Evolutionary conservation across 2,797 vertebrate species (phyloP).

Genomic region (Micropoecilia bifurca): DNA sequence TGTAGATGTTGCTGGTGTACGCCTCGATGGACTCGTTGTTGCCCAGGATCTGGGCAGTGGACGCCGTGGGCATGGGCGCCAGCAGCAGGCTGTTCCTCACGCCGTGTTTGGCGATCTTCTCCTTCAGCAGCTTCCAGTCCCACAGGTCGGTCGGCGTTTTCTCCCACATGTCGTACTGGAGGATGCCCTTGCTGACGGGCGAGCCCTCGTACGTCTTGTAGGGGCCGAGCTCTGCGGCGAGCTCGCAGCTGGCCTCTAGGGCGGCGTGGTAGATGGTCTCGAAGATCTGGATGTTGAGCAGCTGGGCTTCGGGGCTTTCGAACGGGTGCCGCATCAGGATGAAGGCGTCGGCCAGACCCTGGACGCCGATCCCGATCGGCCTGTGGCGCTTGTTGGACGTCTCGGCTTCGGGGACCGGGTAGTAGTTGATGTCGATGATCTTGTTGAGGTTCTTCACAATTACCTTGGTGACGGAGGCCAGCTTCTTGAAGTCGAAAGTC

Average conservation of each 20-base stretch:
- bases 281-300: slow-evolving; percentile 94
- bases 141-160: slow-evolving; percentile 89
- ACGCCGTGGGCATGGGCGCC: slow-evolving; percentile 97
- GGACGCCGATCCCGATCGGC: slow-evolving; percentile 96
- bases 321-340: slow-evolving; percentile 96
- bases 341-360: slow-evolving; percentile 95
- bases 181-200: slow-evolving; percentile 92
- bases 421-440: slow-evolving; percentile 97
- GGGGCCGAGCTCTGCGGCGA: slow-evolving; percentile 85
- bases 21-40: slow-evolving; percentile 98
- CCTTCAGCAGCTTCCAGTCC: slow-evolving; percentile 92
- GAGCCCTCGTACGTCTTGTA: slow-evolving; percentile 92
- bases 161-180: slow-evolving; percentile 98
- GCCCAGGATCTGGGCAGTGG: slow-evolving; percentile 97
- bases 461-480: slow-evolving; percentile 91
- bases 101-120: slow-evolving; percentile 92
- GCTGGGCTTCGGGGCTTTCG: slow-evolving; percentile 91
- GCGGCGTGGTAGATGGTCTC: slow-evolving; percentile 96
- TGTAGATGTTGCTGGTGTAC: slow-evolving; percentile 99
- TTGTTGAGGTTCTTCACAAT: slow-evolving; percentile 95
- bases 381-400: slow-evolving; percentile 92
- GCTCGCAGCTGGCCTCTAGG: slow-evolving; percentile 93
- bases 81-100: slow-evolving; percentile 95
- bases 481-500: slow-evolving; percentile 90
- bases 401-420: slow-evolving; percentile 90